phyloP scores from a whole-genome alignment of 2,113 vertebrate genomes.

The Elephas maximus region DNA sequence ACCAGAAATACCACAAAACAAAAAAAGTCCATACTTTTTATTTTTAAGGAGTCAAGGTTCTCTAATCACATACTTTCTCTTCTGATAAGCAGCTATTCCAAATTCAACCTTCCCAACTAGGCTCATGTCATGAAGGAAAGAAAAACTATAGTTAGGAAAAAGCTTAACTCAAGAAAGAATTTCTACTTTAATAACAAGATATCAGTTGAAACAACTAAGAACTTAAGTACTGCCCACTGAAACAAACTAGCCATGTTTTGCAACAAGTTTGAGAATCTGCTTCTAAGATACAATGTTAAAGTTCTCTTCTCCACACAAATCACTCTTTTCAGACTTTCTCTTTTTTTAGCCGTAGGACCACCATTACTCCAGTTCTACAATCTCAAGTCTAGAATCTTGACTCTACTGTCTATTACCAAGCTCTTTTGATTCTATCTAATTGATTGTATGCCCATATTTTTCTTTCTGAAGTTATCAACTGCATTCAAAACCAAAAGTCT shows the following conservation, averaged over 20 bases:
- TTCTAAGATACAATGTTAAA: constrained; percentile 42
- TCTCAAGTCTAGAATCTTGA: background rate
- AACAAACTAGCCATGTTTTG: constrained; percentile 37
- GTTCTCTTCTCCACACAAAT: background rate
- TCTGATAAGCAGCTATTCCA: constrained; percentile 64
- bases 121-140: background rate
- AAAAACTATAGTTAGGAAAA: background rate
- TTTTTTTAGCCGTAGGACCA: background rate
- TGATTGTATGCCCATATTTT: background rate
- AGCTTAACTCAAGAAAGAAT: constrained; percentile 14
- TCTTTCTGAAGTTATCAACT: constrained; percentile 6
- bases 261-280: constrained; percentile 27
- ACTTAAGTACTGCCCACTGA: background rate
- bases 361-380: background rate
- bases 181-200: constrained; percentile 42
- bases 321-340: constrained; percentile 37
- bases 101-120: constrained; percentile 53
- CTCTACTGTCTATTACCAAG: background rate
- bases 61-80: constrained; percentile 34
- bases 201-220: background rate
- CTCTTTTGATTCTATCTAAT: background rate
- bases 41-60: constrained; percentile 34
- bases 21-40: background rate
- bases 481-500: constrained; percentile 21
- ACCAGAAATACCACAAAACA: constrained; percentile 54